Conservation (phyloP, 2,888 invertebrate genomes). For the Embidobia sp. region DNA sequence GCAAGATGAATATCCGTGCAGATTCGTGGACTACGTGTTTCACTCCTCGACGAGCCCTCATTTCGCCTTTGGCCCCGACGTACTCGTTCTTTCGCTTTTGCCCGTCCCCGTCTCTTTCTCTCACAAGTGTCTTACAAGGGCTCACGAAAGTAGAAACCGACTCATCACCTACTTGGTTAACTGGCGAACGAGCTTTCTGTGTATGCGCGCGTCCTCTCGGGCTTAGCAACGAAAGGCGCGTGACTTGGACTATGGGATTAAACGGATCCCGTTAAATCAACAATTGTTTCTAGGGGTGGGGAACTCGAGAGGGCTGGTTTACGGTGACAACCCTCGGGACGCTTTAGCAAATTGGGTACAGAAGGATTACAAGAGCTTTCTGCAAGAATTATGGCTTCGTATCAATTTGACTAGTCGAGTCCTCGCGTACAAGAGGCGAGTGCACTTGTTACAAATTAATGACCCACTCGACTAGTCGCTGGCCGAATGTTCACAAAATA, state of each 20-base stretch:
- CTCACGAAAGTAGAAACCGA: conserved; percentile 72
- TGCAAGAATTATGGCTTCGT: conserved; percentile 61
- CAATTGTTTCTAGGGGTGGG: conserved; percentile 65
- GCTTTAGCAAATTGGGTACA: conserved; percentile 65
- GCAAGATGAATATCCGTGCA: conserved; percentile 12
- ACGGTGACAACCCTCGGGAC: conserved; percentile 57
- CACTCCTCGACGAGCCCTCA: conserved; percentile 18
- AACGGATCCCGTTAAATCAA: conserved; percentile 65
- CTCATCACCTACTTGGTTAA: conserved; percentile 77
- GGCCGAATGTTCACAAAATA: conserved; percentile 15
- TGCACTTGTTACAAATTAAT: conserved; percentile 55
- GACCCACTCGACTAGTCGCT: conserved; percentile 38
- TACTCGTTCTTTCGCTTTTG: too few relatives aligned
- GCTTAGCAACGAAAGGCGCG: conserved; percentile 65
- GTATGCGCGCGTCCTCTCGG: conserved; percentile 61
- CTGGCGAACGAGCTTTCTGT: conserved; percentile 67
- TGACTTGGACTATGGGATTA: conserved; percentile 65
- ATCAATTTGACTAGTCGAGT: conserved; percentile 55
- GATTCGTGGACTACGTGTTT: not conserved
- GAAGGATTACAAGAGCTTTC: conserved; percentile 64
- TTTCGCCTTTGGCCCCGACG: conserved; percentile 25
- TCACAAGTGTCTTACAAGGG: conserved; percentile 28
- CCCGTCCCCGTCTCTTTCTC: conserved; percentile 32
- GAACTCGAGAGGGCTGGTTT: conserved; percentile 55
- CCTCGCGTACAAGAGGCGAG: conserved; percentile 25